Base-by-base conservation (phyloP, 2,888 invertebrate genomes). In the Cataglyphis cursor region DNA sequence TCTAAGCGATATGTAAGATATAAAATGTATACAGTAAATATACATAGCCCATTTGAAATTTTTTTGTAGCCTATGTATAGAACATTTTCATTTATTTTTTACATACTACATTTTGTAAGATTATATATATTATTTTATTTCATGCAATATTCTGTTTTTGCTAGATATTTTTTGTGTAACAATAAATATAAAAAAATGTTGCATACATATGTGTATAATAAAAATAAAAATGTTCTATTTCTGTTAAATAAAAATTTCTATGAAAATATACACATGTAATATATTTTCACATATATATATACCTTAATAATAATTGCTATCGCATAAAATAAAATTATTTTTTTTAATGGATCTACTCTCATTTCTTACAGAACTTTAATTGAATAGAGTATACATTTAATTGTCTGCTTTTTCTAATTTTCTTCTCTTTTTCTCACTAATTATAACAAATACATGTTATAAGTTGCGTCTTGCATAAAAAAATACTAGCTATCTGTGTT, bases 1-100 rank as follows among this genome's bases (percentile, higher is more conserved):
- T 70, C 70, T 59, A 35, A 35, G 6, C 59, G 70, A 70, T 64
- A n/a, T 75, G 51, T 18, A 18, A 65, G 15, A 65, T 61, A 38
- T 35, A 24, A 28, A 44, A 74, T 48, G 18, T n/a, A 3, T 28
- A 61, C 61, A 28, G 10, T 24, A 31, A 54, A 57, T 28, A 57
- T n/a, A 31, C n/a, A 51, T 15, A 15, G 38, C 1, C 51, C 5
- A 38, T 24, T 65, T 54, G 28, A 76, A 38, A 65, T 51, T 51
- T 35, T 24, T 35, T 35, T 3, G 10, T 18, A 4, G n/a, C 8
- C n/a, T 4, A 35, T 21, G 35, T 21, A 15, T 21, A 15, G 3
- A 75, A 38, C 31, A 75, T 31, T 38, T 75, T 44, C 31, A 5
- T 4, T 3, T 21, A 5, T 41, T n/a, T 59, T 41, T 41, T 61